Conservation (phyloP, 1,140 invertebrate species). For the Panagrolaimus sp. region DNA sequence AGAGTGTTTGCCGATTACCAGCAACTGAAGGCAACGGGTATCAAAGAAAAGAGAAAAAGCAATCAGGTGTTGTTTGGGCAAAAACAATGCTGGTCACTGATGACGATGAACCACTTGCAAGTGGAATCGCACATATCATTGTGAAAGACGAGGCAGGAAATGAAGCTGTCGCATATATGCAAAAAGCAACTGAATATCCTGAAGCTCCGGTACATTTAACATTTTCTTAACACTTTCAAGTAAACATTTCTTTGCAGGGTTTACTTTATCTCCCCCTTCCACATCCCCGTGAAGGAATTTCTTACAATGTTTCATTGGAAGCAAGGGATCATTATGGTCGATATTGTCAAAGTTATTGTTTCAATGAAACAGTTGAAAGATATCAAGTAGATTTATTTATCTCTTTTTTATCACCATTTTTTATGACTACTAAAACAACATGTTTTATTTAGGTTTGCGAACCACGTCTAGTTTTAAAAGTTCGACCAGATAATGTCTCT, state of each 20-base stretch:
- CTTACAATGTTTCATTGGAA: conserved; percentile 46
- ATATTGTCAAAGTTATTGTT: conserved; percentile 57
- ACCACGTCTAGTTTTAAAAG: conserved; percentile 39
- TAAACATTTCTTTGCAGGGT: conserved; percentile 34
- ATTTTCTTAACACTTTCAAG: background rate
- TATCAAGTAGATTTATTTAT: conserved; percentile 46
- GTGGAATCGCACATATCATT: conserved; percentile 46
- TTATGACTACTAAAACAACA: background rate
- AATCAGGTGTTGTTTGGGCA: conserved; percentile 52
- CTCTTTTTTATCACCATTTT: background rate
- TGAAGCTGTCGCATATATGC: conserved; percentile 40
- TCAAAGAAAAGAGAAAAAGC: conserved; percentile 31
- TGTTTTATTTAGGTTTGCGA: conserved; percentile 50
- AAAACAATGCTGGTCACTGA: conserved; percentile 53
- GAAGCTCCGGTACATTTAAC: conserved; percentile 43
- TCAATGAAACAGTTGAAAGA: conserved; percentile 47
- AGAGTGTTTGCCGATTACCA: conserved; percentile 46
- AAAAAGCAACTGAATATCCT: conserved; percentile 46
- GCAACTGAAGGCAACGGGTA: conserved; percentile 48
- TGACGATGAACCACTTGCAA: conserved; percentile 40
- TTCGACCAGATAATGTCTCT: conserved; percentile 26
- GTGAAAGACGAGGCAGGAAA: conserved; percentile 35
- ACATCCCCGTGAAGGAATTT: conserved; percentile 40
- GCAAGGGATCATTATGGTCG: conserved; percentile 55
- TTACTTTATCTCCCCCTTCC: conserved; percentile 54